Evolutionary conservation across 2,888 invertebrate genomes (phyloP).

Genomic region (Xylophagus ater): DNA sequence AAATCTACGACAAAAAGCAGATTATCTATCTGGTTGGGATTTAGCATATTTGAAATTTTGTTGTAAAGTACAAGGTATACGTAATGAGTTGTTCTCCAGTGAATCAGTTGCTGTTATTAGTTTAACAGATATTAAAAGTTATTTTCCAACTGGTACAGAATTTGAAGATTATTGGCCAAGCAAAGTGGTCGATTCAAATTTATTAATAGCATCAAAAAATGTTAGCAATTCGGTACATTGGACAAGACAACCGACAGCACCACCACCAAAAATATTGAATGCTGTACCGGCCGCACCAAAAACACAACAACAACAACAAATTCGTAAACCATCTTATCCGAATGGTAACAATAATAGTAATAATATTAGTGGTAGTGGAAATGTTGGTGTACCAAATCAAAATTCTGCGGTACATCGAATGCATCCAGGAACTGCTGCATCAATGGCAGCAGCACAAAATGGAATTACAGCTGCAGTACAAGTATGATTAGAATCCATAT

Average conservation of each 20-base stretch:
- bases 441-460: slow-evolving; percentile 38
- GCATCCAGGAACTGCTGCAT: slow-evolving; percentile 30
- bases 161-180: slow-evolving; percentile 92
- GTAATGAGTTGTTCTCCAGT: slow-evolving; percentile 82
- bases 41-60: slow-evolving; percentile 86
- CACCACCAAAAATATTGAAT: slow-evolving; percentile 44
- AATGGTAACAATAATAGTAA: too few species aligned
- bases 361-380: too few species aligned
- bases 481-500: slow-evolving; percentile 17
- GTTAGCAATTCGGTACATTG: slow-evolving; percentile 52
- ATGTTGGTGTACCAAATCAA: slow-evolving; percentile 21
- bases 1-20: slow-evolving; percentile 75
- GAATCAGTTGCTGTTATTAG: slow-evolving; percentile 86
- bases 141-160: slow-evolving; percentile 78
- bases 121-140: slow-evolving; percentile 79
- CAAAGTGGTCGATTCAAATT: slow-evolving; percentile 72
- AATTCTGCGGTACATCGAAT: slow-evolving; percentile 27
- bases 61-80: slow-evolving; percentile 86
- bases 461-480: slow-evolving; percentile 27
- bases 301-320: too few species aligned
- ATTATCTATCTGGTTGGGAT: slow-evolving; percentile 84
- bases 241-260: slow-evolving; percentile 66
- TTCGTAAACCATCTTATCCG: too few species aligned
- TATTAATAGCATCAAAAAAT: slow-evolving; percentile 59
- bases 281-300: too few species aligned